Percentiles rank a stretch among this genome's conserved stretches.
Conservation (phyloP, 2,888 invertebrate genomes). For the Parnassius smintheus region DNA sequence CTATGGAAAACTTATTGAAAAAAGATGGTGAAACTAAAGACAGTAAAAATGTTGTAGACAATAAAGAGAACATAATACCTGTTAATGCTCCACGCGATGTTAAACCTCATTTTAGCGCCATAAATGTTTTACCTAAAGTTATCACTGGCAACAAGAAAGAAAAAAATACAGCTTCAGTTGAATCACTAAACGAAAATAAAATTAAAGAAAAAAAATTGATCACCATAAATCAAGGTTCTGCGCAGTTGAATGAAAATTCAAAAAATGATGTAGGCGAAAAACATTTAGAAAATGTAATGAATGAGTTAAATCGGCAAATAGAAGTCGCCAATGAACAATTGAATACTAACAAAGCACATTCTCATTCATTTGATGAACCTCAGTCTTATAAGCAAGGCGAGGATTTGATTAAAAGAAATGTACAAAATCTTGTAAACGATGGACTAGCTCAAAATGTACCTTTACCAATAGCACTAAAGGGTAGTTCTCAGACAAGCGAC, state of each 20-base stretch:
- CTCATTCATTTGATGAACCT: conserved; percentile 63
- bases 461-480: conserved; percentile 50
- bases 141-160: conserved; percentile 1
- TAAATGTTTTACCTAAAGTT: conserved; percentile 17
- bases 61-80: conserved; percentile 26
- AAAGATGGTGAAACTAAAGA: conserved; percentile 1
- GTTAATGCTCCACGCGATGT: conserved; percentile 25
- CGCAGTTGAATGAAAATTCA: conserved; percentile 6
- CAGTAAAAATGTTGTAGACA: conserved; percentile 18
- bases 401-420: conserved; percentile 43
- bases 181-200: conserved; percentile 16
- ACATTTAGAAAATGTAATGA: conserved; percentile 10
- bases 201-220: conserved; percentile 7
- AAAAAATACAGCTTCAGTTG: conserved; percentile 9
- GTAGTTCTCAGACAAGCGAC: conserved; percentile 30
- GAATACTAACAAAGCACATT: conserved; percentile 40
- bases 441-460: conserved; percentile 48
- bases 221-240: conserved; percentile 5
- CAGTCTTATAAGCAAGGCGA: conserved; percentile 66
- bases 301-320: conserved; percentile 6
- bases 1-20: conserved; percentile 41
- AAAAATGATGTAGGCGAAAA: conserved; percentile 15
- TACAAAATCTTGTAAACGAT: conserved; percentile 30
- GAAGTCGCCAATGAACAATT: conserved; percentile 3
- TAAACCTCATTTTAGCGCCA: conserved; percentile 22